A percentile compares a stretch with the other conserved stretches of the same genome.
phyloP scores from a whole-genome alignment of 2,113 vertebrate genomes.

The Pithys albifrons region DNA sequence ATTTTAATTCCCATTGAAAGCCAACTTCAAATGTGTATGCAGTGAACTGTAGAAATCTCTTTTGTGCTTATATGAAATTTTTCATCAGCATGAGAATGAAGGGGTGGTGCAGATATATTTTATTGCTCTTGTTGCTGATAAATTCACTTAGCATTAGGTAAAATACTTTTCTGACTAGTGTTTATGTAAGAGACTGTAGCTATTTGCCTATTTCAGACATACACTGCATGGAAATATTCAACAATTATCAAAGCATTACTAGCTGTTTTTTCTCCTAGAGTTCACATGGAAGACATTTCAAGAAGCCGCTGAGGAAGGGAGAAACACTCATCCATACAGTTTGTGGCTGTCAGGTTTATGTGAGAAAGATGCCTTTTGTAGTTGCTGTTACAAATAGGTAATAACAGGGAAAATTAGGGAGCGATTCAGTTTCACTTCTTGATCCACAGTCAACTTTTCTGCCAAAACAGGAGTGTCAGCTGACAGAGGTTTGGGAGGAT shows the following conservation, averaged over 20 bases:
- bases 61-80: neutral
- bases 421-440: neutral
- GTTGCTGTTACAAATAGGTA: neutral
- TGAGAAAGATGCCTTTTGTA: neutral
- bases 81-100: neutral
- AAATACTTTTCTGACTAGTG: neutral
- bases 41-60: neutral
- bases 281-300: neutral
- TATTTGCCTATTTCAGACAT: conserved; percentile 13
- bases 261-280: neutral
- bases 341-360: neutral
- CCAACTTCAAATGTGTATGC: neutral
- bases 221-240: neutral
- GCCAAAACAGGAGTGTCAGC: conserved; percentile 8
- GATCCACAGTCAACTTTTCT: neutral
- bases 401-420: neutral
- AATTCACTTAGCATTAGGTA: neutral
- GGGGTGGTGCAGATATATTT: neutral
- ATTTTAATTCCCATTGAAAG: neutral
- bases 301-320: neutral
- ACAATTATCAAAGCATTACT: conserved; percentile 5
- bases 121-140: neutral
- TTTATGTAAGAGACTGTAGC: neutral
- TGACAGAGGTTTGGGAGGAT: neutral
- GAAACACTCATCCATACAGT: neutral